These are phyloP conservation scores for Hyposmocoma kahamanoa DNA, from an alignment of 1,140 invertebrate species.

Conservation along the genomic window DNA sequence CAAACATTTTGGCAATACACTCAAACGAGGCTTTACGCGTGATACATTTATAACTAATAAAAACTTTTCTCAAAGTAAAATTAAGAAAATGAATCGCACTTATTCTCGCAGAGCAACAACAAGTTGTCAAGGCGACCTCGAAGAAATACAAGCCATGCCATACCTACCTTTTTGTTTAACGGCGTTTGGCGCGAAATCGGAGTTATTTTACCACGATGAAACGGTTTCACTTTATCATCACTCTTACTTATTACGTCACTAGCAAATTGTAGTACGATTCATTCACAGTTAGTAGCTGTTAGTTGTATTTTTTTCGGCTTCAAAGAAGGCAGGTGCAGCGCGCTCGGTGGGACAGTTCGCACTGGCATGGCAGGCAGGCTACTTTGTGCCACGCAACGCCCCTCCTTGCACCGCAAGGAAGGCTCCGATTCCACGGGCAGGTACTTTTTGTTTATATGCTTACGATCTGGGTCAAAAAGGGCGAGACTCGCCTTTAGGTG, in stretches of 20 bases:
- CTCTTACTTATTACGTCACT: conserved; percentile 32
- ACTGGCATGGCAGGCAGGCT: conserved; percentile 29
- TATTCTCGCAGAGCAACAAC: conserved; percentile 3
- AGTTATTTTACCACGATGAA: conserved; percentile 5
- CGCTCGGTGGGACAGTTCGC: conserved; percentile 24
- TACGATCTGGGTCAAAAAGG: not conserved
- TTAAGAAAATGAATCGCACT: no score
- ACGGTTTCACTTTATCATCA: conserved; percentile 51
- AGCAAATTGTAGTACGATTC: conserved; percentile 7
- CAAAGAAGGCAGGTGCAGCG: conserved; percentile 16
- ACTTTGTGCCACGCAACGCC: not conserved
- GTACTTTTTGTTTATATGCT: not conserved
- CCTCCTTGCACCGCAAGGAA: no score
- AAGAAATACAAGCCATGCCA: conserved; percentile 14
- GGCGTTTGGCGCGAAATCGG: not conserved
- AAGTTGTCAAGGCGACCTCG: not conserved
- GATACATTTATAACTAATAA: no score
- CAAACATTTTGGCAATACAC: no score
- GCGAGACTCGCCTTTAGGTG: no score
- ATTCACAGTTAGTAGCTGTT: conserved; percentile 7
- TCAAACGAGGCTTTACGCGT: no score
- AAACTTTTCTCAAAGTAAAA: no score
- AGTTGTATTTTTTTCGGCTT: no score
- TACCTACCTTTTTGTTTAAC: not conserved
- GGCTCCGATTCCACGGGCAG: not conserved